These are phyloP conservation scores for Gavialis gangeticus DNA, from an alignment of 2,113 vertebrate species.

Conservation along the genomic window DNA sequence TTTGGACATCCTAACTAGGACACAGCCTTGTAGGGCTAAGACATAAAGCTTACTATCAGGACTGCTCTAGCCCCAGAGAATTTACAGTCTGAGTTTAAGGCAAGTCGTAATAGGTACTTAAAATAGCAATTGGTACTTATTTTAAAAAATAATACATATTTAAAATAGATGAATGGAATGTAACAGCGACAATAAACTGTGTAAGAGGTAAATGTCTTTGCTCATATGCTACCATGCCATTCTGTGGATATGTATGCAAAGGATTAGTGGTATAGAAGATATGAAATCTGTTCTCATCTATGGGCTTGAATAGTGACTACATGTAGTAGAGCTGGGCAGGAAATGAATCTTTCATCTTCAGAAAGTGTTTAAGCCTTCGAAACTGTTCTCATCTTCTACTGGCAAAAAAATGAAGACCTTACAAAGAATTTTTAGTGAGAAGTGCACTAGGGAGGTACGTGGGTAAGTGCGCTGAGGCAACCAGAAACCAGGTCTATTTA, in stretches of 20 bases:
- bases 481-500: not conserved
- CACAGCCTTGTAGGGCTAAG: not conserved
- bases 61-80: not conserved
- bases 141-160: slow-evolving; percentile 21
- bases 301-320: not conserved
- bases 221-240: not conserved
- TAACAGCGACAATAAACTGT: not conserved
- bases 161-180: slow-evolving; percentile 8
- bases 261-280: not conserved
- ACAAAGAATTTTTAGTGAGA: too few species aligned
- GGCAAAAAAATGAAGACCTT: too few species aligned
- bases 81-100: slow-evolving; percentile 1
- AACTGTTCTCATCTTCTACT: not conserved
- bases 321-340: not conserved
- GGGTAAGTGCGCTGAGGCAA: too few species aligned
- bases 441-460: too few species aligned
- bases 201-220: not conserved
- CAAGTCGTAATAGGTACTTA: slow-evolving; percentile 47
- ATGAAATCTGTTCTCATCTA: not conserved
- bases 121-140: slow-evolving; percentile 29
- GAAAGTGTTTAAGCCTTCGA: not conserved
- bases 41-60: not conserved
- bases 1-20: not conserved
- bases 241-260: not conserved
- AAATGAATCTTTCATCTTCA: not conserved